Evolutionary conservation across 2,797 vertebrate genomes (phyloP).

Genomic region (Novumbra hubbsi): DNA sequence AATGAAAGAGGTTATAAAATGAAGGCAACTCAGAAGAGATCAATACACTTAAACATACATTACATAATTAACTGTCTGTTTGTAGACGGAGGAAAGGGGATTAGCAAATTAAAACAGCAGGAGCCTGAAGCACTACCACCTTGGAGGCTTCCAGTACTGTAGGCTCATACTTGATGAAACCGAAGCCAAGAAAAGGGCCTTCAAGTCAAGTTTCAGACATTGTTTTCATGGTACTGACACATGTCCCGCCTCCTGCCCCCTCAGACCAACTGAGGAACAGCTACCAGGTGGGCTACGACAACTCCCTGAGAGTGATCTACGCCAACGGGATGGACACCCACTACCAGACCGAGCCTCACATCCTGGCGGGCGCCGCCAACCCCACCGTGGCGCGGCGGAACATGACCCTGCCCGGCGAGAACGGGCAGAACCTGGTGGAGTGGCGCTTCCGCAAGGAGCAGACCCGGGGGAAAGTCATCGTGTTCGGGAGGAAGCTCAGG

Average conservation of each 20-base stretch:
- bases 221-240: not conserved
- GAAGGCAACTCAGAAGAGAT: conserved; percentile 11
- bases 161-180: conserved; percentile 4
- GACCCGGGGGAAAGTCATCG: conserved; percentile 89
- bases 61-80: conserved; percentile 3
- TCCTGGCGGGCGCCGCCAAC: conserved; percentile 91
- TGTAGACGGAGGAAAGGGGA: not conserved
- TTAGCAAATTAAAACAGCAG: not conserved
- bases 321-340: conserved; percentile 96
- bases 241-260: conserved; percentile 31
- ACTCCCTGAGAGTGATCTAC: conserved; percentile 90
- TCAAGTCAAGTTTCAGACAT: not conserved
- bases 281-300: conserved; percentile 93
- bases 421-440: conserved; percentile 94
- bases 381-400: conserved; percentile 93
- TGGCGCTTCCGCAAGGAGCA: conserved; percentile 98
- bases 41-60: conserved; percentile 19
- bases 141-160: not conserved
- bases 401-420: conserved; percentile 96
- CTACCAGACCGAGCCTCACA: conserved; percentile 94
- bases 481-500: conserved; percentile 94
- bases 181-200: not conserved
- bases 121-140: not conserved
- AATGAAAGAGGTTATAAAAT: conserved; percentile 17
- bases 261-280: conserved; percentile 94